phyloP scores from a whole-genome alignment of 2,888 invertebrate genomes.

The Dolomedes plantarius region DNA sequence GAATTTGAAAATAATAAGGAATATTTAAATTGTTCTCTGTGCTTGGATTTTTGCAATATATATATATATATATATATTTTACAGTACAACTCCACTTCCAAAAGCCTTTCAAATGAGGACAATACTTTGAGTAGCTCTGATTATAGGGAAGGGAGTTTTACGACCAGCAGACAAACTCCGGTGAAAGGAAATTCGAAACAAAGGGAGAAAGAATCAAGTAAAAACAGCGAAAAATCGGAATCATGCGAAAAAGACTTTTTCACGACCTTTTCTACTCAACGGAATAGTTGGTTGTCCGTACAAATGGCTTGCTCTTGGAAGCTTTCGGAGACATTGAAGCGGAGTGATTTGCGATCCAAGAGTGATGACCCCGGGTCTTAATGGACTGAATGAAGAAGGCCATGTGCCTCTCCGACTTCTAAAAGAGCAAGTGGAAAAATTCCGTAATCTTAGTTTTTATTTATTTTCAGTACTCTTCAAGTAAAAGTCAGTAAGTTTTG shows the following conservation, averaged over 20 bases:
- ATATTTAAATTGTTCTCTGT: no score
- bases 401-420: neutral
- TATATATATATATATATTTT: no score
- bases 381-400: constrained; percentile 43
- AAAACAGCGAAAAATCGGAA: neutral
- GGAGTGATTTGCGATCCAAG: constrained; percentile 49
- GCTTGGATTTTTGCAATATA: no score
- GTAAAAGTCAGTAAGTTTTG: no score
- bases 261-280: constrained; percentile 22
- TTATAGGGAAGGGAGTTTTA: neutral
- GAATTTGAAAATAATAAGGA: no score
- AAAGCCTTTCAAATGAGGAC: no score
- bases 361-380: constrained; percentile 48
- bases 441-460: neutral
- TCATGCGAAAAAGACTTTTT: constrained; percentile 8
- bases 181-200: neutral
- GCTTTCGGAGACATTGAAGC: constrained; percentile 29
- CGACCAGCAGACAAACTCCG: neutral
- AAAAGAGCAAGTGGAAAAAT: constrained; percentile 18
- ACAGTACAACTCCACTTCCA: no score
- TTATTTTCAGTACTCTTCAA: no score
- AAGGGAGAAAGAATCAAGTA: neutral
- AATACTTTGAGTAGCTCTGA: neutral
- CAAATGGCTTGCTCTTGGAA: constrained; percentile 47
- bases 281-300: constrained; percentile 49